Percentiles rank a stretch among this genome's conserved stretches.
phyloP scores from a whole-genome alignment of 1,140 invertebrate genomes.

The Nomia melanderi region DNA sequence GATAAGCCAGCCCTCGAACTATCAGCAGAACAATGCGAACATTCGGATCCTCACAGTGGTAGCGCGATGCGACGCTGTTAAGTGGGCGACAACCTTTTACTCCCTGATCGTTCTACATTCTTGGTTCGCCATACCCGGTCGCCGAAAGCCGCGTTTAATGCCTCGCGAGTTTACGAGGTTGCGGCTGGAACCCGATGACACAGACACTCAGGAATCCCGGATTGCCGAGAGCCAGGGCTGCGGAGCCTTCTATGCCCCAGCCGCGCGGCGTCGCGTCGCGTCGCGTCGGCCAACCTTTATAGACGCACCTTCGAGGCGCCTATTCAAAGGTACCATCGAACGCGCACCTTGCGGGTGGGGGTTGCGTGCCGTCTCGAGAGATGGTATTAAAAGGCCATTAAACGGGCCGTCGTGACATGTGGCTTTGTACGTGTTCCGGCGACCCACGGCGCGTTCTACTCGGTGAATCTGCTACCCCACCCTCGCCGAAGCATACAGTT shows the following conservation, averaged over 20 bases:
- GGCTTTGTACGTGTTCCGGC: slow-evolving; percentile 61
- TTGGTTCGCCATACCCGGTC: slow-evolving; percentile 20
- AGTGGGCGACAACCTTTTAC: no score
- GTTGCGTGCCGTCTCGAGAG: slow-evolving; percentile 59
- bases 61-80: no score
- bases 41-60: no score
- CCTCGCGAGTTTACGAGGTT: slow-evolving; percentile 45
- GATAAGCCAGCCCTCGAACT: no score
- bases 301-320: slow-evolving; percentile 41
- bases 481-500: no score
- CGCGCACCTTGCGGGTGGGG: slow-evolving; percentile 46
- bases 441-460: slow-evolving; percentile 41
- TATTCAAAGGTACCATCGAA: slow-evolving; percentile 55
- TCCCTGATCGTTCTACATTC: slow-evolving; percentile 41
- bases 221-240: slow-evolving; percentile 25
- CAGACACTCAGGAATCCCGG: slow-evolving; percentile 54
- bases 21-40: no score
- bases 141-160: slow-evolving; percentile 35
- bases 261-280: slow-evolving; percentile 5
- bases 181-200: slow-evolving; percentile 55
- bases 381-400: slow-evolving; percentile 74
- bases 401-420: slow-evolving; percentile 70
- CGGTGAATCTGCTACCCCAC: slow-evolving; percentile 32
- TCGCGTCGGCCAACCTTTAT: slow-evolving; percentile 40
- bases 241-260: slow-evolving; percentile 15